Conservation (phyloP, 2,888 invertebrate genomes). For the Philhelius pedissequus region DNA sequence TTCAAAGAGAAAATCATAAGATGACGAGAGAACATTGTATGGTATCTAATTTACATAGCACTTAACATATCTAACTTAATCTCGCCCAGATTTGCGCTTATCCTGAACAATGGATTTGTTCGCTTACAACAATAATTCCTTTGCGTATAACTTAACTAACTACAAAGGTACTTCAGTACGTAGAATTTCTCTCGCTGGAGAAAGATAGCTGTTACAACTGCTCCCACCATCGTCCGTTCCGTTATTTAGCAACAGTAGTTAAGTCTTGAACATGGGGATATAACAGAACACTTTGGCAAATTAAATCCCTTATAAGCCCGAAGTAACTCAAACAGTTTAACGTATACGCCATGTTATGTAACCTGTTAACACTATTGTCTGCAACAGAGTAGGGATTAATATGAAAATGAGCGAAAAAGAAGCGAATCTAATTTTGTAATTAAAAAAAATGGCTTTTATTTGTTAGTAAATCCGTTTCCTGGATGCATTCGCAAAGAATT, state of each 20-base stretch:
- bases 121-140: not conserved
- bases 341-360: not conserved
- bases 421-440: not conserved
- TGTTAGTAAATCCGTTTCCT: not conserved
- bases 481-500: not conserved
- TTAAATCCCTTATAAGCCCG: not conserved
- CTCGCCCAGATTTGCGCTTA: not conserved
- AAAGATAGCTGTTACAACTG: not conserved
- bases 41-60: not conserved
- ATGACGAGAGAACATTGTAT: not conserved
- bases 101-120: not conserved
- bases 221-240: not conserved
- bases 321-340: not conserved
- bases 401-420: not conserved
- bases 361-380: not conserved
- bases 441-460: not conserved
- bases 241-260: not conserved
- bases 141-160: too few species aligned
- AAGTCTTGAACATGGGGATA: not conserved
- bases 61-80: slow-evolving; percentile 5
- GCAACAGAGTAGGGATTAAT: not conserved
- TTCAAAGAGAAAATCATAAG: too few species aligned
- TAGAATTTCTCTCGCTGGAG: not conserved
- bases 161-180: too few species aligned
- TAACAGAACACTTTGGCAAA: not conserved